Percentiles rank a stretch among this genome's conserved stretches.
Conservation (phyloP, 2,888 invertebrate genomes). For the Abscondita cerata region DNA sequence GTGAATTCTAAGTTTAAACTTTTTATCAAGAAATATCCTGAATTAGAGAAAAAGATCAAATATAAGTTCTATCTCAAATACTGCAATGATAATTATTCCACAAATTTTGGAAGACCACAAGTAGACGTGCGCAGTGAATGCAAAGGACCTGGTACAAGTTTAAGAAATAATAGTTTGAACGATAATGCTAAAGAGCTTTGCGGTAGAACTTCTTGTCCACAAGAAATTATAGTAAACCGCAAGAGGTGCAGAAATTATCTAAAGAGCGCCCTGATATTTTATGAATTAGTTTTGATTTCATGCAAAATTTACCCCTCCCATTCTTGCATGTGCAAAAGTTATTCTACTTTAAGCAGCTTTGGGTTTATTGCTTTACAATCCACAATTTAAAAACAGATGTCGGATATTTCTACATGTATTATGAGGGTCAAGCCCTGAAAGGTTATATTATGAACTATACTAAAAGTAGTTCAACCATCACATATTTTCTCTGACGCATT, state of each 20-base stretch:
- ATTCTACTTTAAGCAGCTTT: slow-evolving; percentile 36
- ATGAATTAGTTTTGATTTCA: slow-evolving; percentile 37
- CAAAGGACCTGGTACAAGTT: slow-evolving; percentile 14
- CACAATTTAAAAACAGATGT: no score
- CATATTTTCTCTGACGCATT: no score
- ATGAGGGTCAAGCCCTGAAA: no score
- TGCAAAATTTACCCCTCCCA: slow-evolving; percentile 39
- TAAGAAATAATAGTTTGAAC: neutral
- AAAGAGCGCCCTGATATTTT: slow-evolving; percentile 11
- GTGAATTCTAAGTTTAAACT: no score
- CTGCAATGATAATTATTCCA: slow-evolving; percentile 34
- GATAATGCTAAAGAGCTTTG: slow-evolving; percentile 1
- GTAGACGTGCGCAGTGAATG: slow-evolving; percentile 29
- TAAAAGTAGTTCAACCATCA: no score
- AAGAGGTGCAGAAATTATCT: no score
- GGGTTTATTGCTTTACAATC: no score
- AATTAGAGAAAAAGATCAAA: slow-evolving; percentile 14
- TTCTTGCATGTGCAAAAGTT: slow-evolving; percentile 38
- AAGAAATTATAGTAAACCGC: slow-evolving; percentile 31
- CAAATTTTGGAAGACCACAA: no score
- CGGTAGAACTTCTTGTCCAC: slow-evolving; percentile 35
- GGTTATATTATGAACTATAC: no score
- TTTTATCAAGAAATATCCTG: no score
- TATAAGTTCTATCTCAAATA: slow-evolving; percentile 35
- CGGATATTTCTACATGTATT: no score